Evolutionary conservation across 2,888 invertebrate species (phyloP).

Genomic region (Tinea semifulvella): DNA sequence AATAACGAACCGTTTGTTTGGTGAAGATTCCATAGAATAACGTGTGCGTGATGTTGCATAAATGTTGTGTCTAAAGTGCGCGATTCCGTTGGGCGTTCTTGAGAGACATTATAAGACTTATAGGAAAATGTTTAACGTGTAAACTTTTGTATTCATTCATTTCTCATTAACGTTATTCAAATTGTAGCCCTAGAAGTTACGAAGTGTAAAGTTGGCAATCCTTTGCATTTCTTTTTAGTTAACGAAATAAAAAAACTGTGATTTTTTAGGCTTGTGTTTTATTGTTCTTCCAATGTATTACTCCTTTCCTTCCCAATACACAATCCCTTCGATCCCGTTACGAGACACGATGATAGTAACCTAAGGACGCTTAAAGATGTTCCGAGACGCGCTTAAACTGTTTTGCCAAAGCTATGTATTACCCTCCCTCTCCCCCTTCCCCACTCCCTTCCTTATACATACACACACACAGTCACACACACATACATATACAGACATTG

Average conservation of each 20-base stretch:
- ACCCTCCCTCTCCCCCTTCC: too few relatives aligned
- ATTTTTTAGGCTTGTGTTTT: slow-evolving; percentile 34
- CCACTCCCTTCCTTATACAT: too few relatives aligned
- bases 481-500: too few relatives aligned
- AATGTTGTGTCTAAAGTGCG: slow-evolving; percentile 38
- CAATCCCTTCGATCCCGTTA: too few relatives aligned
- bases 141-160: slow-evolving; percentile 64
- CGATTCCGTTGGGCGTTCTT: slow-evolving; percentile 21
- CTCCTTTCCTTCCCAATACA: too few relatives aligned
- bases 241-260: slow-evolving; percentile 62
- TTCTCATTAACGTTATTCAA: slow-evolving; percentile 53
- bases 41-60: slow-evolving; percentile 4
- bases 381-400: too few relatives aligned
- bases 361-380: too few relatives aligned
- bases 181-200: slow-evolving; percentile 55
- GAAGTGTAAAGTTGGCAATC: slow-evolving; percentile 57
- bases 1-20: too few relatives aligned
- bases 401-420: too few relatives aligned
- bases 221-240: slow-evolving; percentile 65
- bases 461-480: too few relatives aligned
- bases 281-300: neutral
- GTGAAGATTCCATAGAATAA: slow-evolving; percentile 4
- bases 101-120: slow-evolving; percentile 64
- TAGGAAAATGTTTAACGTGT: slow-evolving; percentile 62
- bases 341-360: too few relatives aligned